Conservation (phyloP, 2,797 vertebrate species). For the Setipinna tenuifilis region DNA sequence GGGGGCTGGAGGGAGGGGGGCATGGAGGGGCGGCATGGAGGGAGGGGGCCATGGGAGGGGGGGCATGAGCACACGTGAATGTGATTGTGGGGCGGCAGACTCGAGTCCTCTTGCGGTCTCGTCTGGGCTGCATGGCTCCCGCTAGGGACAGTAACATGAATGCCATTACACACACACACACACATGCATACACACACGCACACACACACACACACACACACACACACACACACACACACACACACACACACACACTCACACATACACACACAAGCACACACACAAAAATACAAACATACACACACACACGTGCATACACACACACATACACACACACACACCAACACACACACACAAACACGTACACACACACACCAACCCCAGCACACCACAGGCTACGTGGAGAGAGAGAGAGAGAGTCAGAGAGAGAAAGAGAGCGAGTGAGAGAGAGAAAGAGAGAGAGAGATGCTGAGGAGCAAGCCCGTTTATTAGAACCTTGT, state of each 20-base stretch:
- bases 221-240: constrained; percentile 13
- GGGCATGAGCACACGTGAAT: neutral
- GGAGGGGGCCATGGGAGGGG: too few relatives aligned
- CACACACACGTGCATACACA: neutral
- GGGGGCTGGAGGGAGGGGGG: neutral
- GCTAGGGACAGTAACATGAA: neutral
- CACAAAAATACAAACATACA: neutral
- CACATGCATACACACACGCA: neutral
- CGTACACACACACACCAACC: constrained; percentile 16
- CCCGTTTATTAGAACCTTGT: constrained; percentile 3
- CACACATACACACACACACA: neutral
- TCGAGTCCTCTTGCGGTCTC: neutral
- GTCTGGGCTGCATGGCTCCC: neutral
- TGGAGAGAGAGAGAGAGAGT: too few relatives aligned
- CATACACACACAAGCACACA: constrained; percentile 28
- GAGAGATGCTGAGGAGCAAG: neutral
- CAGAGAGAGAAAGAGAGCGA: neutral
- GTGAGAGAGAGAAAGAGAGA: neutral
- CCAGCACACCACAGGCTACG: too few relatives aligned
- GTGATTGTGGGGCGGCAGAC: neutral
- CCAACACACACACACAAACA: neutral
- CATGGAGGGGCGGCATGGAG: too few relatives aligned
- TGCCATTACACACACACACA: neutral
- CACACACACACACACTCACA: constrained; percentile 27
- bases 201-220: constrained; percentile 1